These are phyloP conservation scores for Mythimna ferrago DNA, from an alignment of 2,888 invertebrate species.

Conservation along the genomic window DNA sequence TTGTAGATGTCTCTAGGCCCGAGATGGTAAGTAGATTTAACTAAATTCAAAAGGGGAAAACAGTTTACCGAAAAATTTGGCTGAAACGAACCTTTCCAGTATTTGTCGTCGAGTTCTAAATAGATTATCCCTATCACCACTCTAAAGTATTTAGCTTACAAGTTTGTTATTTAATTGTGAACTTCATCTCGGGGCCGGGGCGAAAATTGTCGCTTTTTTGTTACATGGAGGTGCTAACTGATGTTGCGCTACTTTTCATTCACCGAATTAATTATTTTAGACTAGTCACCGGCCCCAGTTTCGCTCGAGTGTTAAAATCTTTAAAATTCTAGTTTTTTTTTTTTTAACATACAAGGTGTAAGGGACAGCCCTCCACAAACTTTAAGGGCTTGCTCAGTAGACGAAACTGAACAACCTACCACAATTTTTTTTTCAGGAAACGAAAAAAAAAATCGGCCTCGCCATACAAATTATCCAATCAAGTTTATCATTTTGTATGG, in stretches of 20 bases:
- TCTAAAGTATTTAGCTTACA: conserved; percentile 32
- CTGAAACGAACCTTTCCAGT: conserved; percentile 27
- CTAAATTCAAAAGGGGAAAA: conserved; percentile 37
- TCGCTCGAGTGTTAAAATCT: too few species aligned
- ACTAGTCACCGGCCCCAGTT: too few species aligned
- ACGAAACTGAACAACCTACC: too few species aligned
- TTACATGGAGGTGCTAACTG: background rate
- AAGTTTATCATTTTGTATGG: too few species aligned
- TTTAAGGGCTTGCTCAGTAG: too few species aligned
- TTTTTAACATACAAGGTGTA: too few species aligned
- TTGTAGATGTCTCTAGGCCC: conserved; percentile 2
- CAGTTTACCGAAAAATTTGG: conserved; percentile 34
- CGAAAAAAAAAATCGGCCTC: too few species aligned
- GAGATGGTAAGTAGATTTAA: conserved; percentile 32
- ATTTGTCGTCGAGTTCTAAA: conserved; percentile 44
- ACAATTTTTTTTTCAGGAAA: too few species aligned
- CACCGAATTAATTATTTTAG: background rate
- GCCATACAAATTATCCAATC: too few species aligned
- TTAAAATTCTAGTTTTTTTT: too few species aligned
- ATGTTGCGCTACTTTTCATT: background rate
- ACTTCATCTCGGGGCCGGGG: conserved; percentile 29
- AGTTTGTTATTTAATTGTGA: conserved; percentile 59
- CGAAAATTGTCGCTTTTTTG: conserved; percentile 21
- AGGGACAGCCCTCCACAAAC: too few species aligned
- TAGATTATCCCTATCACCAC: conserved; percentile 55